Percentiles rank a stretch among this genome's conserved stretches.
These are phyloP conservation scores for Rhorus exstirpatorius DNA, from an alignment of 2,888 invertebrate genomes.

Conservation along the genomic window DNA sequence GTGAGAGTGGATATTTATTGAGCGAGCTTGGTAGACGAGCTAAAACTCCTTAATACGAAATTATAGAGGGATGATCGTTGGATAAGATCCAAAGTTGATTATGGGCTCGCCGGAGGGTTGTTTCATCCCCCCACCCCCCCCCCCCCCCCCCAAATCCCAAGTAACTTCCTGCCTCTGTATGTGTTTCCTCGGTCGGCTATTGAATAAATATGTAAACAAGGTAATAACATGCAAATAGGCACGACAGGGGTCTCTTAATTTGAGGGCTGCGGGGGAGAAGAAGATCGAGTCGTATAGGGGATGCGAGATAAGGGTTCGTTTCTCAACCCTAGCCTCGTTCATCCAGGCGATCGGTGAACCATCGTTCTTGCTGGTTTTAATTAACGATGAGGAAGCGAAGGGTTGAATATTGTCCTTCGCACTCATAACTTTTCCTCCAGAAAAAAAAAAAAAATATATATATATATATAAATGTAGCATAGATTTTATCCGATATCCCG, in stretches of 20 bases:
- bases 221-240: constrained; percentile 85
- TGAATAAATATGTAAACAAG: constrained; percentile 84
- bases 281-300: constrained; percentile 12
- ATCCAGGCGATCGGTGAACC: constrained; percentile 8
- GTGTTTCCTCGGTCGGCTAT: constrained; percentile 69
- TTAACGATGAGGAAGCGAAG: constrained; percentile 36
- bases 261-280: constrained; percentile 32
- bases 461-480: not conserved
- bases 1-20: constrained; percentile 4
- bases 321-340: constrained; percentile 23
- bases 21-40: not conserved
- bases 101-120: constrained; percentile 72
- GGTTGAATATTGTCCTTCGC: constrained; percentile 11
- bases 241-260: constrained; percentile 73
- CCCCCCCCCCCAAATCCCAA: constrained; percentile 42
- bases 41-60: constrained; percentile 76
- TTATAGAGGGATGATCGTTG: constrained; percentile 73
- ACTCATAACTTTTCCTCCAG: not conserved
- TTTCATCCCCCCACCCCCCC: no score
- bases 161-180: constrained; percentile 31
- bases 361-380: constrained; percentile 7
- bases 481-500: not conserved
- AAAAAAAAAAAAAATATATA: not conserved
- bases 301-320: constrained; percentile 41
- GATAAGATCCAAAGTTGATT: constrained; percentile 60